Evolutionary conservation across 2,888 invertebrate species (phyloP).

Genomic region (Tetropium fuscum): DNA sequence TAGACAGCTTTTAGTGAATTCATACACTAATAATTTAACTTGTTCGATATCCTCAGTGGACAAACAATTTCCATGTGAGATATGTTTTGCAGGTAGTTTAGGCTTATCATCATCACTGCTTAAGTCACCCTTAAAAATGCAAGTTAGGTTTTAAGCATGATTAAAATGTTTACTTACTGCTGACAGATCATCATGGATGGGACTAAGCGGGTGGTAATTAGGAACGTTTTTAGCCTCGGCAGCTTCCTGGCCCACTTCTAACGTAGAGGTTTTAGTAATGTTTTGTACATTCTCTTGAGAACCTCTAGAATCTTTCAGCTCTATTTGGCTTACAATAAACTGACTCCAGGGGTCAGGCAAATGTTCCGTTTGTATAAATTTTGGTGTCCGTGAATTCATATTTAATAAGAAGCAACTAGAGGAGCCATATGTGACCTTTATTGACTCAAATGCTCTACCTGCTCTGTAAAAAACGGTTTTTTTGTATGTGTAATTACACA

Average conservation of each 20-base stretch:
- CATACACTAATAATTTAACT: slow-evolving; percentile 85
- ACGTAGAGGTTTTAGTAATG: slow-evolving; percentile 48
- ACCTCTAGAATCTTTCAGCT: slow-evolving; percentile 45
- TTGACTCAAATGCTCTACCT: slow-evolving; percentile 82
- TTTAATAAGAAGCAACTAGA: slow-evolving; percentile 89
- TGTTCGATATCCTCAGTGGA: slow-evolving; percentile 87
- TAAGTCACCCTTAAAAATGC: slow-evolving; percentile 47
- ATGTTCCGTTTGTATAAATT: slow-evolving; percentile 68
- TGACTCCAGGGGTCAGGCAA: slow-evolving; percentile 89
- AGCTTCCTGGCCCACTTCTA: slow-evolving; percentile 69
- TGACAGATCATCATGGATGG: slow-evolving; percentile 70
- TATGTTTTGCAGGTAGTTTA: slow-evolving; percentile 48
- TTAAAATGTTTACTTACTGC: slow-evolving; percentile 52
- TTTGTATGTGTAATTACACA: too few species aligned
- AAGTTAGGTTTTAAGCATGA: too few species aligned
- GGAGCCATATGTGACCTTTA: slow-evolving; percentile 89
- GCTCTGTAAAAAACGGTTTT: slow-evolving; percentile 76
- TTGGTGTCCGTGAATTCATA: slow-evolving; percentile 84
- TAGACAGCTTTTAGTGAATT: slow-evolving; percentile 87
- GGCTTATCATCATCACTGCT: slow-evolving; percentile 47
- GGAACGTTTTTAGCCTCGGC: slow-evolving; percentile 55
- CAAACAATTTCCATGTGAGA: slow-evolving; percentile 81
- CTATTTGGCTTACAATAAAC: slow-evolving; percentile 73
- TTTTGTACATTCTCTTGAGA: slow-evolving; percentile 57
- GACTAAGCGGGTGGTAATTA: slow-evolving; percentile 80